Base-by-base conservation (phyloP, 2,888 invertebrate species). In the Ophion ventricosus region DNA sequence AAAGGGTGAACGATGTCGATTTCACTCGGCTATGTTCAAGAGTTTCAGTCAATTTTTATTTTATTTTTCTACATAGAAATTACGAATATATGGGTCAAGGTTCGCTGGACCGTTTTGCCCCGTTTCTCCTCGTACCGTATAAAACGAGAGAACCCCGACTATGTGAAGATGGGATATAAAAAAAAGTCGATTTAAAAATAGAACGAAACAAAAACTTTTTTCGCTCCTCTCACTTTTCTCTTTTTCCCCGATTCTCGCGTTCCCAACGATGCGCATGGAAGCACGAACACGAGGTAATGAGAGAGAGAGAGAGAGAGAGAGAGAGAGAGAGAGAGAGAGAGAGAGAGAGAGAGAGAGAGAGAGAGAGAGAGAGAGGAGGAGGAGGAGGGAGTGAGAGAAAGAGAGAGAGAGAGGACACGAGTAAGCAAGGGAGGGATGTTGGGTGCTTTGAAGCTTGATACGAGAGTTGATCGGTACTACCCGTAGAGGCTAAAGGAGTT, bases 141-240 rank as follows among this genome's bases (percentile, higher is more conserved):
- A 67, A 59, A 66, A 76, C 11, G 77, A 49, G 59, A 40, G 49
- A 77, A 73, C 82, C 70, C 70, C 35, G 49, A 59, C 59, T 73
- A 25, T 66, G 56, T n/a, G 11, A 54, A 72, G 40, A n/a, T 54
- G 56, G 49, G 77, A 77, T 77, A 59, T 49, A 57, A 73, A 57
- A 73, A 69, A 75, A 72, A 77, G 56, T 74, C 57, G 77, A 77
- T 80, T 80, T 69, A 63, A 80, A 84, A 84, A 84, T 80, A 69
- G 73, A 80, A 80, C 67, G 63, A 69, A 73, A 84, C 56, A 70
- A 43, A 77, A 84, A 80, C 56, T 83, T 83, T 74, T 77, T 63
- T 75, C 59, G 78, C 57, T 69, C 35, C 61, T 59, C 74, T 54
- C 49, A 23, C 49, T 64, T 72, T 70, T 75, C 29, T 25, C 20